These are phyloP conservation scores for Xenus cinereus DNA, from an alignment of 2,113 vertebrate species.

Conservation along the genomic window DNA sequence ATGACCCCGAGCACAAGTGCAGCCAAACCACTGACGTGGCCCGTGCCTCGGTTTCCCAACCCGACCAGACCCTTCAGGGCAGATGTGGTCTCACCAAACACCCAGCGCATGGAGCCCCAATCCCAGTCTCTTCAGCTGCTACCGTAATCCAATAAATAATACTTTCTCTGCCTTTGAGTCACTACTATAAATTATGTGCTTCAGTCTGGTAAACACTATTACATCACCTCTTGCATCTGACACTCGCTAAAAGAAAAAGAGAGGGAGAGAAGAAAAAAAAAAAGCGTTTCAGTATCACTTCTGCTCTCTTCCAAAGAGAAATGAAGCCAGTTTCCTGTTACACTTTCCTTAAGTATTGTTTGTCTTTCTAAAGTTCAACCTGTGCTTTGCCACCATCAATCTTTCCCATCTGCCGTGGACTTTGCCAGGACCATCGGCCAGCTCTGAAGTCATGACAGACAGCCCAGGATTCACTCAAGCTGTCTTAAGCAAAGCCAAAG, in stretches of 20 bases:
- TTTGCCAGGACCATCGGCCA: background rate
- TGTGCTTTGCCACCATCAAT: background rate
- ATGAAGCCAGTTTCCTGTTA: background rate
- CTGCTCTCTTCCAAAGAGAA: constrained; percentile 30
- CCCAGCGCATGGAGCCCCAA: background rate
- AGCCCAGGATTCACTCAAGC: background rate
- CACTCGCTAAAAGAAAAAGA: background rate
- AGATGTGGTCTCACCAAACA: background rate
- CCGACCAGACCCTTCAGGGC: background rate
- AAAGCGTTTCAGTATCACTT: constrained; percentile 1
- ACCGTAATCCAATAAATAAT: constrained; percentile 11
- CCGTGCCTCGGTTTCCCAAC: background rate
- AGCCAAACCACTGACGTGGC: background rate
- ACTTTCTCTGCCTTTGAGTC: constrained; percentile 42
- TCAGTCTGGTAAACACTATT: constrained; percentile 39
- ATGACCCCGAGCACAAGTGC: background rate
- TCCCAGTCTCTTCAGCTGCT: background rate
- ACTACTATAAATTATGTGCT: constrained; percentile 33
- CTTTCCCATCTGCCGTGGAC: background rate
- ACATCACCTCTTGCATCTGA: constrained; percentile 37
- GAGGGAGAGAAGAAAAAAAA: background rate
- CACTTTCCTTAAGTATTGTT: background rate
- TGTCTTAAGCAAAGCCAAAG: background rate
- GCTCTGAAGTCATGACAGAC: background rate
- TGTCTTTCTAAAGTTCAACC: background rate